Evolutionary conservation across 2,888 invertebrate species (phyloP).

Genomic region (Unio pictorum): DNA sequence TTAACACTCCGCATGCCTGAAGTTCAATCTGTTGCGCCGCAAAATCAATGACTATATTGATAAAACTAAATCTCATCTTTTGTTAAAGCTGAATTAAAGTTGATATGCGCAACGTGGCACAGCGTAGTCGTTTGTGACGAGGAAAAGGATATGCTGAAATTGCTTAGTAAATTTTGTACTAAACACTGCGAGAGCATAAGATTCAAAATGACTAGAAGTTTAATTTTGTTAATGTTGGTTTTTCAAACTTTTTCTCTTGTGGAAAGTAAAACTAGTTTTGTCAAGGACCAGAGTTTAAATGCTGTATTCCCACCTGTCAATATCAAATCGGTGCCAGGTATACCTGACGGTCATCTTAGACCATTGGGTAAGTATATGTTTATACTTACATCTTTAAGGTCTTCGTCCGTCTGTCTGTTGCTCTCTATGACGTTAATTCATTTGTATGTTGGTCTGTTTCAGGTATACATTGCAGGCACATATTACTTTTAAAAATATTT

Average conservation of each 20-base stretch:
- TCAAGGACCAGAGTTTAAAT: slow-evolving; percentile 61
- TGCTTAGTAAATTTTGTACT: too few species aligned
- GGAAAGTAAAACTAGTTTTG: slow-evolving; percentile 24
- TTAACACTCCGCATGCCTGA: slow-evolving; percentile 6
- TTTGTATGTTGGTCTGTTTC: not conserved
- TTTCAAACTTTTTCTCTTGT: too few species aligned
- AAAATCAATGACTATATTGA: slow-evolving; percentile 4
- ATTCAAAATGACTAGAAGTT: too few species aligned
- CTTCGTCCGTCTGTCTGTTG: not conserved
- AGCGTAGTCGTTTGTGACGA: too few species aligned
- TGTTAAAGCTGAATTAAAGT: too few species aligned
- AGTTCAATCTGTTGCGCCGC: slow-evolving; percentile 15
- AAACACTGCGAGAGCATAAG: too few species aligned
- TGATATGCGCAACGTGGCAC: too few species aligned
- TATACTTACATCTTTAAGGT: not conserved
- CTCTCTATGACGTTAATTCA: not conserved
- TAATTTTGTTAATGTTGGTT: too few species aligned
- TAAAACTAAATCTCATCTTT: too few species aligned
- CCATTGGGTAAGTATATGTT: slow-evolving; percentile 59
- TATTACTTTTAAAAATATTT: too few species aligned
- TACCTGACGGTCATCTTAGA: slow-evolving; percentile 67
- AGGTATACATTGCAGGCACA: too few species aligned
- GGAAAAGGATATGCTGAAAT: too few species aligned
- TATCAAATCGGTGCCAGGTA: slow-evolving; percentile 26
- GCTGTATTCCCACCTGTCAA: slow-evolving; percentile 58